Evolutionary conservation across 2,113 vertebrate species (phyloP), one percentile per base, ranked within the genome.

Genomic region (Myotis yumanensis): DNA sequence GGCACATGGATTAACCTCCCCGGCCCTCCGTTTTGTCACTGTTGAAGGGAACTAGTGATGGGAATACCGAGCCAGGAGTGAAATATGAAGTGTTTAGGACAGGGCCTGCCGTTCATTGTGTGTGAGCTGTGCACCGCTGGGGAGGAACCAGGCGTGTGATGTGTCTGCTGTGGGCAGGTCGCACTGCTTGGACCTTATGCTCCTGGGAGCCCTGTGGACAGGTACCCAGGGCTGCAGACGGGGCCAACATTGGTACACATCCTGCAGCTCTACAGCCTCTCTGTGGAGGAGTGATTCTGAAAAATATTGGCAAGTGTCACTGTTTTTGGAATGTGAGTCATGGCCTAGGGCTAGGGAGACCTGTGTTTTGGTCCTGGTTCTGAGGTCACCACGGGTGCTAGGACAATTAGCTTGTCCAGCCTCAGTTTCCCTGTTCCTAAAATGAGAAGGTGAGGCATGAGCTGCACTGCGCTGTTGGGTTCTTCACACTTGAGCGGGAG

Each of bases 71-170:
- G 15, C 17, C 8, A 20, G 80, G 15, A 71, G 18, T 51, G 80
- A 52, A n/a, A 35, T 4, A 8, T 4, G 25, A 84, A 5, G 18
- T 28, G 17, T 37, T 57, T 11, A 1, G 30, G 32, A 12, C 2
- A 30, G 18, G 2, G 12, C 7, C 57, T 7, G 8, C 11, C 4
- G 8, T 25, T 71, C 18, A 7, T 0, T 25, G 3, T 12, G 40
- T 15, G 14, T 22, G 32, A 25, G 46, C 28, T 7, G 17, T 28
- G 11, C 2, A 30, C 0, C 0, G 18, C 4, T 0, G 6, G 28
- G 37, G 16, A 18, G 30, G 17, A 3, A 14, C 12, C 0, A 1
- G 54, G 7, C 5, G 0, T 12, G 12, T 37, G 20, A 3, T 11
- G 16, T 9, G 7, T 59, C 54, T 0, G 4, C 66, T 59, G 11